Evolutionary conservation across 2,797 vertebrate genomes (phyloP).

Genomic region (Philypnodon macrostomus): DNA sequence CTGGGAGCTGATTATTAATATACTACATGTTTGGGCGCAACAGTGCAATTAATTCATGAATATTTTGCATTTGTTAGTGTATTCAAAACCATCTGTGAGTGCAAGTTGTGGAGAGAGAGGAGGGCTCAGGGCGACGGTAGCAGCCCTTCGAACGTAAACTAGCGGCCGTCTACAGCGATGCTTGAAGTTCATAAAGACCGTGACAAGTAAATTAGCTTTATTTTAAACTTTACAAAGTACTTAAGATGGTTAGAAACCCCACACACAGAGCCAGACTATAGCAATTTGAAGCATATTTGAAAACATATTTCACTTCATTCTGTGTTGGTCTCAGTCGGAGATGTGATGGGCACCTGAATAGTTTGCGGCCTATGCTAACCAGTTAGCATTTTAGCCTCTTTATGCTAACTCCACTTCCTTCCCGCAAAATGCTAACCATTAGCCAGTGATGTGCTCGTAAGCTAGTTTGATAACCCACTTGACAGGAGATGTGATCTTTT

Average conservation of each 20-base stretch:
- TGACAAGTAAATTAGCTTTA: conserved; percentile 72
- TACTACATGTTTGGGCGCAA: conserved; percentile 20
- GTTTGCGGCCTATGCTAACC: conserved; percentile 88
- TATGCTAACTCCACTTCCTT: conserved; percentile 54
- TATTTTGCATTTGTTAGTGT: conserved; percentile 59
- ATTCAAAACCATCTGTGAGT: conserved; percentile 59
- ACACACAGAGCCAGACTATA: conserved; percentile 10
- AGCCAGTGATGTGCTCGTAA: conserved; percentile 47
- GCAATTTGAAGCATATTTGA: conserved; percentile 29
- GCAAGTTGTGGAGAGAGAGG: conserved; percentile 70
- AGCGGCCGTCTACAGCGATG: conserved; percentile 68
- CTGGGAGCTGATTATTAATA: conserved; percentile 29
- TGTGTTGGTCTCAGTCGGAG: conserved; percentile 60
- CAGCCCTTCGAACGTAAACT: conserved; percentile 62
- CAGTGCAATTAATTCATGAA: conserved; percentile 42
- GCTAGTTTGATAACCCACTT: conserved; percentile 52
- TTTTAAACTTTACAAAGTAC: conserved; percentile 70
- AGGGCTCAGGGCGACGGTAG: conserved; percentile 68
- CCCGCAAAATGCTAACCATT: conserved; percentile 65
- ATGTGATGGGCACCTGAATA: conserved; percentile 76
- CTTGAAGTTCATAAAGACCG: conserved; percentile 74
- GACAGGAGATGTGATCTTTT: conserved; percentile 35
- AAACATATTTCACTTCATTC: conserved; percentile 56
- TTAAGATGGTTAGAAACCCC: conserved; percentile 37
- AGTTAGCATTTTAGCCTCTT: conserved; percentile 50